These are phyloP conservation scores for Nasonia longicornis DNA, from an alignment of 1,140 invertebrate species.

Conservation along the genomic window DNA sequence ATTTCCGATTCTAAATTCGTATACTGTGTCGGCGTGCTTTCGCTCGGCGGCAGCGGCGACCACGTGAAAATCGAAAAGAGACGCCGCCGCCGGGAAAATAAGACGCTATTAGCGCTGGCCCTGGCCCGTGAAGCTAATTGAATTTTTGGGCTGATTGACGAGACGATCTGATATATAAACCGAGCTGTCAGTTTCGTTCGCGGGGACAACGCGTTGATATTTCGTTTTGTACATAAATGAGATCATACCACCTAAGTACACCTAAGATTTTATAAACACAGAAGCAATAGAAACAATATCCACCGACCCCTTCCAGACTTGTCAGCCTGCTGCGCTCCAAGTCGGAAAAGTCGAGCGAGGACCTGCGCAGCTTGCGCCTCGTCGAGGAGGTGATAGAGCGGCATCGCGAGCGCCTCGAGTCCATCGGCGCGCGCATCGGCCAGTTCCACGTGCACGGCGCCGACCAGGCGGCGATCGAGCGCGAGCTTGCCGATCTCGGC, in stretches of 20 bases:
- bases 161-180: not conserved
- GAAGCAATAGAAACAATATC: not conserved
- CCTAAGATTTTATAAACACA: not conserved
- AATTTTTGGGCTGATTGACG: constrained; percentile 32
- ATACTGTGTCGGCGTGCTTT: constrained; percentile 52
- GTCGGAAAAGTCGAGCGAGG: constrained; percentile 71
- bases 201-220: too few relatives aligned
- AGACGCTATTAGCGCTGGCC: not conserved
- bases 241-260: too few relatives aligned
- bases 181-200: too few relatives aligned
- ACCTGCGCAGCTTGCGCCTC: constrained; percentile 72
- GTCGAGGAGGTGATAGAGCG: constrained; percentile 75
- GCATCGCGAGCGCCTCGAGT: constrained; percentile 75
- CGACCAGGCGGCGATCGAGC: constrained; percentile 72
- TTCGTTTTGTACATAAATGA: too few relatives aligned
- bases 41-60: constrained; percentile 17
- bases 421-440: constrained; percentile 74
- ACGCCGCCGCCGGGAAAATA: not conserved
- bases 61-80: constrained; percentile 23
- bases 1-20: constrained; percentile 68
- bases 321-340: constrained; percentile 71
- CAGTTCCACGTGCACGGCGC: constrained; percentile 81
- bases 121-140: not conserved
- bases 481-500: constrained; percentile 67
- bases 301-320: constrained; percentile 61